A percentile compares a stretch with the other conserved stretches of the same genome.
Evolutionary conservation across 1,140 invertebrate genomes (phyloP).

Genomic region (Spodoptera litura): DNA sequence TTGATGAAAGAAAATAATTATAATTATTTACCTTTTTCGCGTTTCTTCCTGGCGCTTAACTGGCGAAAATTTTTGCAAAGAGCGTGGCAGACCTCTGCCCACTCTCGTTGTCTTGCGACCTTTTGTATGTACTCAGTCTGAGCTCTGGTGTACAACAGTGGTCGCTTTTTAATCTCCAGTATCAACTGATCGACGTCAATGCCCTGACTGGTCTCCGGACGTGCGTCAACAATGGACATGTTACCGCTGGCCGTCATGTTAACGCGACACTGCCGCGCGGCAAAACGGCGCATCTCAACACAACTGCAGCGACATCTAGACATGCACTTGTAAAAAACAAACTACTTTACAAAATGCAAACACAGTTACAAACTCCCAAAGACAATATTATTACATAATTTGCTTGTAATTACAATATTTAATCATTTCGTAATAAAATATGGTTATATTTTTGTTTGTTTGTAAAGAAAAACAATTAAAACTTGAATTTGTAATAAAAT

Average conservation of each 20-base stretch:
- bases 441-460: too few species aligned
- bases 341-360: too few species aligned
- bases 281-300: background rate
- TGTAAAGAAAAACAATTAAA: too few species aligned
- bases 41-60: background rate
- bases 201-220: background rate
- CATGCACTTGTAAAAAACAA: constrained; percentile 8
- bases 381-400: background rate
- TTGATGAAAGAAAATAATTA: background rate
- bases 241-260: background rate
- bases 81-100: background rate
- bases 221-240: background rate
- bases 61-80: background rate
- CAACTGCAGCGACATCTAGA: constrained; percentile 18
- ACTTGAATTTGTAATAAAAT: background rate
- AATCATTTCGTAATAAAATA: too few species aligned
- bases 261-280: constrained; percentile 16
- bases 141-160: background rate
- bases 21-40: background rate
- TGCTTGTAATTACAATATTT: background rate
- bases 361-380: too few species aligned
- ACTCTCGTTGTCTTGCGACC: background rate
- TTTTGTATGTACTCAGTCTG: background rate
- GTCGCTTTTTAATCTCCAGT: background rate
- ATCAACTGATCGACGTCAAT: background rate